Base-by-base conservation (phyloP, 1,140 invertebrate genomes). In the Phenacoccus solenopsis region DNA sequence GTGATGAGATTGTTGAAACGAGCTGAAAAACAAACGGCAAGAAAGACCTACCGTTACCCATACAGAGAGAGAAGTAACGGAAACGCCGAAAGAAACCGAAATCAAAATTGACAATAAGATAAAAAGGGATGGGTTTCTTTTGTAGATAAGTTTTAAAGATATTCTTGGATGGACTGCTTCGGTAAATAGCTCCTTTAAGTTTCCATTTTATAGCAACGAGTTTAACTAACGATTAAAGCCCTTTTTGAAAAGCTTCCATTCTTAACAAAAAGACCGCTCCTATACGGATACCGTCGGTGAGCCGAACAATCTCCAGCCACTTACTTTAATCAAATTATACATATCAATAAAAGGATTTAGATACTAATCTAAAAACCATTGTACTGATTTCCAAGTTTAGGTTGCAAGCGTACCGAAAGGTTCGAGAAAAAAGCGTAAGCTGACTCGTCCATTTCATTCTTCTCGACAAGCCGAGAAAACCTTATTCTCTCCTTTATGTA, bases 241-340 rank as follows among this genome's bases (percentile, higher is more conserved):
- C 38, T 49, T 49, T 32, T 49, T 49, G 38, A 49, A 49, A 49
- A 49, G 38, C 38, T n/a, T 49, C 38, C 20, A 5, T n/a, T n/a
- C n/a, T n/a, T 13, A 32, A 32, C 30, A 49, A 49, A 49, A 49
- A 49, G 38, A 49, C 38, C 38, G 38, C 38, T 49, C 38, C 38
- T 49, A 49, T 2, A n/a, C n/a, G n/a, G n/a, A n/a, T n/a, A n/a
- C 16, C 38, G 38, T 16, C 38, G 4, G 13, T 32, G 20, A 49
- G 38, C 12, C n/a, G n/a, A n/a, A n/a, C 38, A 49, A 49, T 49
- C 38, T 49, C 38, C 20, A 49, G 38, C 38, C 38, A 49, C 16
- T 49, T 49, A 49, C 38, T 49, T 49, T 49, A 49, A 49, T 49
- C 38, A 49, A 49, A 49, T 49, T 49, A 49, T 49, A 49, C 38